phyloP scores from a whole-genome alignment of 2,888 invertebrate genomes.

The Dynastes maya region DNA sequence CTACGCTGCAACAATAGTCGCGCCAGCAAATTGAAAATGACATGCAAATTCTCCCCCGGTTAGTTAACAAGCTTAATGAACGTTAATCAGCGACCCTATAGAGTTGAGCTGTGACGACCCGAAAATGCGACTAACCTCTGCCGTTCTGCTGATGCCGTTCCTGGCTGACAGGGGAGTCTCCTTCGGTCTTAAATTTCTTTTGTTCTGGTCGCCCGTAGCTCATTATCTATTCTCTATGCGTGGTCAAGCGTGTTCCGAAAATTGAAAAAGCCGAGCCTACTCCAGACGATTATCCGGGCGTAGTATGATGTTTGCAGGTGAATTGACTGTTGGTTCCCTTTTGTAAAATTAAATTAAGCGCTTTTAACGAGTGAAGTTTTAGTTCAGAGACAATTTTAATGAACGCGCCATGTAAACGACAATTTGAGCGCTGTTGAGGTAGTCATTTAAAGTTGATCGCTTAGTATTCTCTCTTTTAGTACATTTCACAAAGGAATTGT shows the following conservation, averaged over 20 bases:
- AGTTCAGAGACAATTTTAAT: background rate
- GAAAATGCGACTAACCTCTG: conserved; percentile 22
- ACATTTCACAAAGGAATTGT: no score
- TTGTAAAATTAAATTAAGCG: conserved; percentile 28
- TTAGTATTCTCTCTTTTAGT: no score
- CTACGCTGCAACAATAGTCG: conserved; percentile 16
- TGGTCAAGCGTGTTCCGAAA: conserved; percentile 58
- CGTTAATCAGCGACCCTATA: conserved; percentile 55
- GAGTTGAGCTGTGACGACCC: conserved; percentile 48
- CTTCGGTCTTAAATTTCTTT: conserved; percentile 60
- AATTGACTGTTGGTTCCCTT: background rate
- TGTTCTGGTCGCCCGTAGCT: conserved; percentile 55
- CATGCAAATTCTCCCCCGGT: conserved; percentile 52
- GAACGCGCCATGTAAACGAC: background rate
- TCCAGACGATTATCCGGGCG: conserved; percentile 55
- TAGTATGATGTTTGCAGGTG: conserved; percentile 48
- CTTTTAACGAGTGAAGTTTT: conserved; percentile 9
- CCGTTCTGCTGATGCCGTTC: background rate
- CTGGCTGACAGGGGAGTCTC: conserved; percentile 4
- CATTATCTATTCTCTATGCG: conserved; percentile 62
- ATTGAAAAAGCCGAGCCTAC: conserved; percentile 61
- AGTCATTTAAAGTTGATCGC: no score
- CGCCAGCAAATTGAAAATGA: conserved; percentile 47
- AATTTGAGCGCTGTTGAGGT: background rate
- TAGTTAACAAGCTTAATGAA: conserved; percentile 54